Conservation (phyloP, 2,888 invertebrate species). For the Hipparchia sbordonii region DNA sequence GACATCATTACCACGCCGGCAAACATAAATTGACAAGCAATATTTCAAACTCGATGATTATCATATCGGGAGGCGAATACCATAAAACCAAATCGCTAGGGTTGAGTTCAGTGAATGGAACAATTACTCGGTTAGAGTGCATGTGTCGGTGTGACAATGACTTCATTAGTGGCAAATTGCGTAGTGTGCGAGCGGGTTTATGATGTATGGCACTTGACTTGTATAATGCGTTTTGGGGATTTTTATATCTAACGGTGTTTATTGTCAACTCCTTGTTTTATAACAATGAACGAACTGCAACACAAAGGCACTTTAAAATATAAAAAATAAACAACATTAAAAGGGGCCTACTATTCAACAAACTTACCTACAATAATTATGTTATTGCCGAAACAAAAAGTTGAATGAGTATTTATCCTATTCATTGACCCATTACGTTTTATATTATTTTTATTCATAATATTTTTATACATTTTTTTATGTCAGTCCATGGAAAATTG, state of each 20-base stretch:
- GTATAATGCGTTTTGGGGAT: conserved; percentile 42
- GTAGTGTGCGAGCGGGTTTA: conserved; percentile 43
- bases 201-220: conserved; percentile 41
- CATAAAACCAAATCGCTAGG: conserved; percentile 62
- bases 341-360: background rate
- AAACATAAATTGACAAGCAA: conserved; percentile 64
- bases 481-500: too few relatives aligned
- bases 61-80: conserved; percentile 58
- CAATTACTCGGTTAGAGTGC: conserved; percentile 57
- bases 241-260: conserved; percentile 39
- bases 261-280: conserved; percentile 38
- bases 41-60: conserved; percentile 66
- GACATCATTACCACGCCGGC: conserved; percentile 51
- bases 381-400: background rate
- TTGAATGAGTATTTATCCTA: background rate
- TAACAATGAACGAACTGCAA: conserved; percentile 39
- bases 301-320: conserved; percentile 32
- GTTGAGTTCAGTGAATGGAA: conserved; percentile 63
- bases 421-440: background rate
- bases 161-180: conserved; percentile 64
- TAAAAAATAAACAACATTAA: conserved; percentile 7
- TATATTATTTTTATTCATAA: too few relatives aligned
- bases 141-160: conserved; percentile 57
- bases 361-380: background rate
- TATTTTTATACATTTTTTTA: too few relatives aligned